A percentile compares a stretch with the other conserved stretches of the same genome.
phyloP scores from a whole-genome alignment of 35 echinoderm and acorn worm species.

The Holothuria glaberrima region DNA sequence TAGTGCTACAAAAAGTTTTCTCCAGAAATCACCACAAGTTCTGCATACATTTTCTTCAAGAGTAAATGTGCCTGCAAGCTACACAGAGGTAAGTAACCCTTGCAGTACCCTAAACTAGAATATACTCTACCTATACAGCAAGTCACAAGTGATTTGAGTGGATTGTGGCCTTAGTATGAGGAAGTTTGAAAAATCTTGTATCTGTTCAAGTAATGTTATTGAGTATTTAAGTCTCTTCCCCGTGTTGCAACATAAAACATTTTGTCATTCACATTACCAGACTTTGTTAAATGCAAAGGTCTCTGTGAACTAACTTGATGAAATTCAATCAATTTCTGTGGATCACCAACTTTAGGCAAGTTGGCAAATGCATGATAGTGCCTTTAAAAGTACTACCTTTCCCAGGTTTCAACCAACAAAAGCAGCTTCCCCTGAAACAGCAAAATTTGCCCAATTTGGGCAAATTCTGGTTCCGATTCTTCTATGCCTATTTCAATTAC shows the following conservation, averaged over 20 bases:
- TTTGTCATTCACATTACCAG: neutral
- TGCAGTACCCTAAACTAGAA: no score
- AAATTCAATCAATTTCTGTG: neutral
- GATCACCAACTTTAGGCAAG: neutral
- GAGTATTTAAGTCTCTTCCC: neutral
- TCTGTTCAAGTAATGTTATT: neutral
- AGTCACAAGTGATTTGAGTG: no score
- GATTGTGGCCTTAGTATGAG: no score
- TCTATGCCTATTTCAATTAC: constrained; percentile 28
- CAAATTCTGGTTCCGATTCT: constrained; percentile 53
- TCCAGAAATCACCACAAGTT: no score
- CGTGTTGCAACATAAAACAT: constrained; percentile 9
- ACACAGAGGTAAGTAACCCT: no score
- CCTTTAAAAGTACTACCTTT: constrained; percentile 51
- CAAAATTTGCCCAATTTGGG: constrained; percentile 39
- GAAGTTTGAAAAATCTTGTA: neutral
- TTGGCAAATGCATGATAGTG: constrained; percentile 19
- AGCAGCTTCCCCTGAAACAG: constrained; percentile 14
- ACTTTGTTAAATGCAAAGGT: constrained; percentile 28
- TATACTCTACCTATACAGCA: no score
- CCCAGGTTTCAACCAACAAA: constrained; percentile 41
- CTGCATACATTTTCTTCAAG: no score
- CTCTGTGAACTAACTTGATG: constrained; percentile 10
- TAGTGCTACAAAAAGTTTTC: no score
- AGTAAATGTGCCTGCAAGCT: no score